Base-by-base conservation (phyloP, 2,113 vertebrate genomes). In the Tringa solitaria region DNA sequence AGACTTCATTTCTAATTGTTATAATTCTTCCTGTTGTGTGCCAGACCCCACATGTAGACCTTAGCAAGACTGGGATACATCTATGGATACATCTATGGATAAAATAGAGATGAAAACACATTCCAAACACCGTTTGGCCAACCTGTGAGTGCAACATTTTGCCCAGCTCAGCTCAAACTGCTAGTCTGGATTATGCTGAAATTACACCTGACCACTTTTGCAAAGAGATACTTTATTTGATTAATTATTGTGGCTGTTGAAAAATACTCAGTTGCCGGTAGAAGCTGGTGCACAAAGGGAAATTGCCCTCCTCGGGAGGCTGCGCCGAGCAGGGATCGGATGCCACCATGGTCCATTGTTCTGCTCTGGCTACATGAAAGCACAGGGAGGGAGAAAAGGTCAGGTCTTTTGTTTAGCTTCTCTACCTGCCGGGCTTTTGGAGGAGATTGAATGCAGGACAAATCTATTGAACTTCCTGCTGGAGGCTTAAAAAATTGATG, bases 401-500 rank as follows among this genome's bases (percentile, higher is more conserved):
- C 86, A 82, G 56, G 72, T 33, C 76, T 84, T 96, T 96, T 95
- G 96, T 96, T 89, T 78, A 26, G 32, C 56, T 87, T 45, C 70
- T 87, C 61, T 95, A 83, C 87, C 69, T 86, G 54, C 27, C 1
- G 1, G 39, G 60, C 63, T 84, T 86, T 79, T 77, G 0, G 3
- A 41, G 69, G 81, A n/a, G 50, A 96, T 91, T 95, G 90, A 96
- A 96, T 94, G 72, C 46, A 76, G 72, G 79, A 79, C 28, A 67
- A 81, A 90, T 84, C 64, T 67, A 95, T 93, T 93, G 93, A 96
- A 64, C 93, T 95, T 89, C 70, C 92, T 94, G 74, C 50, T 51
- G 65, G 45, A 63, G 73, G 60, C 87, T 82, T 97, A 37, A 97
- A 97, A 97, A 89, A 96, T 97, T 97, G 79, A 97, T 97, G 87